Base-by-base conservation (phyloP, 2,888 invertebrate species). In the Acrocyrtus sp. region DNA sequence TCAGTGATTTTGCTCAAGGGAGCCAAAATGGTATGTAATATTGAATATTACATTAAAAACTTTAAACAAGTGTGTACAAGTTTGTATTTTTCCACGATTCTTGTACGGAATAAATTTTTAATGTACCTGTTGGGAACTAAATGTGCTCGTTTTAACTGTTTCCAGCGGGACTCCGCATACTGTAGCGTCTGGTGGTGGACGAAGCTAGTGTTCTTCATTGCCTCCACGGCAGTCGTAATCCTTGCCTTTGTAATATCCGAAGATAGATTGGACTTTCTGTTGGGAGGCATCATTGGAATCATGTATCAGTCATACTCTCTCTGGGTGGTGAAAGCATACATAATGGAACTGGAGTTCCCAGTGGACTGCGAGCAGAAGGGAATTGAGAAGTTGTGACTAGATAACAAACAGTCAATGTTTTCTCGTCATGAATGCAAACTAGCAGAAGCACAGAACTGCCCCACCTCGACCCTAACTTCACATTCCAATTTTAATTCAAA, bases 131-230 rank as follows among this genome's bases (percentile, higher is more conserved):
- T n/a, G n/a, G n/a, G n/a, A n/a, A n/a, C n/a, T n/a, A n/a, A n/a
- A n/a, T n/a, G n/a, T n/a, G n/a, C n/a, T n/a, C n/a, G n/a, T 41
- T 34, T 34, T 39, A 26, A 3, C 26, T 50, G 12, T 12, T 15
- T 58, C 6, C 45, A 72, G 73, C 56, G 67, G 47, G 67, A 73
- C 27, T 41, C 62, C 21, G 56, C 56, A 4, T 56, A 67, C 34
- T 63, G 62, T n/a, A 63, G 39, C 17, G 45, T 74, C 3, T 74
- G 74, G 74, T 74, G 68, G 68, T 58, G 54, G 21, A 74, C 65
- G 6, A 68, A 69, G 39, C 22, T 62, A 26, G 60, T 26, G 21
- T 58, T 63, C 19, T 69, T 74, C 17, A 10, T 74, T 17, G 53
- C 68, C 4, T 63, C 63, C 5, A 63, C 68, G 6, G 63, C 65